Evolutionary conservation across 2,888 invertebrate genomes (phyloP).

Genomic region (Tetheella fluctuosa): DNA sequence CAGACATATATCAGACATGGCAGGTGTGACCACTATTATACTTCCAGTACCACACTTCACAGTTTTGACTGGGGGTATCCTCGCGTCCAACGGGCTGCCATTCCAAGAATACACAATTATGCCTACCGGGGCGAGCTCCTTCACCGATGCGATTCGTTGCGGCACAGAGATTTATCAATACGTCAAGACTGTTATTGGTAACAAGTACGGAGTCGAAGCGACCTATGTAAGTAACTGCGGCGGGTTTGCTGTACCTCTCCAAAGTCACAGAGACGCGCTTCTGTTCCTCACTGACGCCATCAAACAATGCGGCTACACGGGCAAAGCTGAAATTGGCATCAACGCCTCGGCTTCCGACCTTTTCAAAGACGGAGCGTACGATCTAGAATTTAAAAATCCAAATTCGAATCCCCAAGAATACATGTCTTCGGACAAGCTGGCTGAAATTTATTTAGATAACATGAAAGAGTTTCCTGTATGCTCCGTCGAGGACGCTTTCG

Average conservation of each 20-base stretch:
- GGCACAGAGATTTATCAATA: conserved; percentile 98
- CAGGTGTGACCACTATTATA: conserved; percentile 94
- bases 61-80: conserved; percentile 98
- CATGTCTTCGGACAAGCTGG: conserved; percentile 92
- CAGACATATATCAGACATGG: conserved; percentile 97
- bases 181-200: conserved; percentile 94
- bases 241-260: conserved; percentile 98
- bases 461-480: conserved; percentile 95
- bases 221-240: conserved; percentile 98
- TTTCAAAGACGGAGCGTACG: conserved; percentile 93
- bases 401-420: conserved; percentile 93
- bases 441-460: conserved; percentile 94
- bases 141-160: conserved; percentile 98
- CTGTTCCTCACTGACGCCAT: conserved; percentile 93
- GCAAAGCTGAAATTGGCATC: conserved; percentile 96
- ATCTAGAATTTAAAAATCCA: conserved; percentile 98
- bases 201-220: conserved; percentile 94
- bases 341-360: conserved; percentile 99
- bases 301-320: conserved; percentile 95
- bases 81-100: conserved; percentile 97
- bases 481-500: conserved; percentile 98
- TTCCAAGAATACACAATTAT: conserved; percentile 98
- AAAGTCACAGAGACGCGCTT: conserved; percentile 96
- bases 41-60: conserved; percentile 99
- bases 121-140: conserved; percentile 94